Base-by-base conservation (phyloP, 2,113 vertebrate species). In the Hyla sarda region DNA sequence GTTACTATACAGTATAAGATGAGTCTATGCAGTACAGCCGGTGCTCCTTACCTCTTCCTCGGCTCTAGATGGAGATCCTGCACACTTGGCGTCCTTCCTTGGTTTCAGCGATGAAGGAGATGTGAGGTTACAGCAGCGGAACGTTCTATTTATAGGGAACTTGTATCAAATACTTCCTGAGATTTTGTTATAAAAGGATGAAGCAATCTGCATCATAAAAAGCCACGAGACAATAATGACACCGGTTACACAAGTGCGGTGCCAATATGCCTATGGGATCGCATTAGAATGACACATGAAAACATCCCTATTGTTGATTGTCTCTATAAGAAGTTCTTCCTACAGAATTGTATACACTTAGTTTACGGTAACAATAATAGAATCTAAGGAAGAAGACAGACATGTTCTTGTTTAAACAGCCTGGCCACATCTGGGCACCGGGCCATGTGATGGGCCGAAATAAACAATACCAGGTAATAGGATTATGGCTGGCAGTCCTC, bases 181-280 rank as follows among this genome's bases (percentile, higher is more conserved):
- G 34, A 58, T 45, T n/a, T 60, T 34, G n/a, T 77, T 30, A 71
- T 11, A 17, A 41, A 23, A 19, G 19, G 19, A 60, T 54, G 48
- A 50, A 77, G 25, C 74, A 58, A 80, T 80, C 58, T 41, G 12
- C 54, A 80, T 60, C 14, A n/a, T 80, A 56, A 37, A 60, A 45
- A 71, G 34, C 32, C 67, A 71, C 67, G 10, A 23, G 58, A 56
- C 30, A 62, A 47, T 62, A 60, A 41, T 62, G n/a, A 62, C 56
- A 41, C 3, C 23, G 58, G 16, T 45, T 25, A 62, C 56, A 80
- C 41, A 45, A 45, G 32, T 80, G 23, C 28, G 62, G 13, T 62
- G 78, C 78, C 62, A 80, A 80, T 47, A 62, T 45, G 13, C 56
- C 37, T 3, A 21, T 47, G 8, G 0, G 32, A 45, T n/a, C 9